phyloP scores from a whole-genome alignment of 2,797 vertebrate species.

The Acropternis orthonyx region DNA sequence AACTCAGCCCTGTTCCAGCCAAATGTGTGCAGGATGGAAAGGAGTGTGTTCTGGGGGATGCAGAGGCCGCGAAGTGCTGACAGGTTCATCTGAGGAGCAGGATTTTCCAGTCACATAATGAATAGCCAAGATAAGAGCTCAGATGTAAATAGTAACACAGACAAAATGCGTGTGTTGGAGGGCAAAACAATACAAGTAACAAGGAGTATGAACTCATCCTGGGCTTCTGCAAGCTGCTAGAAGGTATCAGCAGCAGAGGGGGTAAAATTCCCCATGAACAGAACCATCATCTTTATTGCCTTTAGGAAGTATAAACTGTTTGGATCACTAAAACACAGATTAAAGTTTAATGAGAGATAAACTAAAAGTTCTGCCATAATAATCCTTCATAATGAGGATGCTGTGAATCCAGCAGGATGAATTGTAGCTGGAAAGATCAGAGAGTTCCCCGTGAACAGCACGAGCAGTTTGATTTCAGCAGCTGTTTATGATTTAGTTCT shows the following conservation, averaged over 20 bases:
- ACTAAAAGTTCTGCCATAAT: neutral
- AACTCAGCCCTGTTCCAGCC: neutral
- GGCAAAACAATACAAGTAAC: neutral
- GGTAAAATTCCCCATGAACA: neutral
- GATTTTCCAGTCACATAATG: slow-evolving; percentile 35
- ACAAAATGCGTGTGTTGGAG: rapidly evolving
- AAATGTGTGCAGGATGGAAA: neutral
- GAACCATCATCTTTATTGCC: neutral
- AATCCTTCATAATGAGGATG: neutral
- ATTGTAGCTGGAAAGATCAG: neutral
- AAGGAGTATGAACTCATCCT: neutral
- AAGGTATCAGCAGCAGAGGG: neutral
- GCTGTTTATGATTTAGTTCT: neutral
- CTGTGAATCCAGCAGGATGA: neutral
- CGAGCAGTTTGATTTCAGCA: neutral
- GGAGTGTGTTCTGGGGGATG: neutral
- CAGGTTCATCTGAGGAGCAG: neutral
- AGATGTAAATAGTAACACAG: neutral
- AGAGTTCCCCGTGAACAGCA: neutral
- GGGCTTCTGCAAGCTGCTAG: neutral
- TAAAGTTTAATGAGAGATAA: neutral
- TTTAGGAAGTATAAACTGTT: neutral
- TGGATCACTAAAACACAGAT: neutral
- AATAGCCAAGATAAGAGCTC: slow-evolving; percentile 5
- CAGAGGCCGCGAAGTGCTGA: neutral